These are phyloP conservation scores for Saccostrea echinata DNA, from an alignment of 1,140 invertebrate species.

Conservation along the genomic window DNA sequence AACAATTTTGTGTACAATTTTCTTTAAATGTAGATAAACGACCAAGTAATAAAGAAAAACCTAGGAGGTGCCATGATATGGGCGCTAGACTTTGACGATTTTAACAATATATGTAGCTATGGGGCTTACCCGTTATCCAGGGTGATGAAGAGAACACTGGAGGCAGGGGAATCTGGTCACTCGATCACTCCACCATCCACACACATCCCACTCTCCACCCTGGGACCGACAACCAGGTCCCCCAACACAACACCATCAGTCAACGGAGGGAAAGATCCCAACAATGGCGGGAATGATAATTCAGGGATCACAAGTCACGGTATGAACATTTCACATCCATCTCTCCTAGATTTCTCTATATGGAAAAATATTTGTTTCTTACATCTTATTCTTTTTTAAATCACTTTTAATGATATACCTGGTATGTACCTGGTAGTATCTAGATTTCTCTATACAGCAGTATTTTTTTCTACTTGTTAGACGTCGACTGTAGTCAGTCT, in stretches of 20 bases:
- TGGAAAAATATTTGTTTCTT: too few relatives aligned
- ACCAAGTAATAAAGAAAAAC: slow-evolving; percentile 83
- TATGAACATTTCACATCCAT: too few relatives aligned
- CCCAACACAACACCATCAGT: not conserved
- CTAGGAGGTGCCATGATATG: slow-evolving; percentile 98
- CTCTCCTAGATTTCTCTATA: too few relatives aligned
- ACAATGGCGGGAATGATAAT: not conserved
- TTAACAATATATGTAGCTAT: slow-evolving; percentile 92
- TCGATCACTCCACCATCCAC: not conserved
- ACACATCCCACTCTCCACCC: not conserved
- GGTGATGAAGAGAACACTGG: slow-evolving; percentile 84
- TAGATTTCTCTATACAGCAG: too few relatives aligned
- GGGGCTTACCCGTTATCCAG: slow-evolving; percentile 90
- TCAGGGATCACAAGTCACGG: too few relatives aligned
- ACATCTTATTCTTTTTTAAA: too few relatives aligned
- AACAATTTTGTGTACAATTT: too few relatives aligned
- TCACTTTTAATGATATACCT: too few relatives aligned
- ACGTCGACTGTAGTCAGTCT: not conserved
- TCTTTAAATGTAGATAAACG: not conserved
- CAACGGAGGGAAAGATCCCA: not conserved
- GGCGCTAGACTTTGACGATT: slow-evolving; percentile 98
- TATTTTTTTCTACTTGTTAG: not conserved
- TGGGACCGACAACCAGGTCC: not conserved
- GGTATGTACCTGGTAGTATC: too few relatives aligned
- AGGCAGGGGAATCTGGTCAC: not conserved